phyloP scores from a whole-genome alignment of 2,797 vertebrate genomes.

The Aphelocoma californica region DNA sequence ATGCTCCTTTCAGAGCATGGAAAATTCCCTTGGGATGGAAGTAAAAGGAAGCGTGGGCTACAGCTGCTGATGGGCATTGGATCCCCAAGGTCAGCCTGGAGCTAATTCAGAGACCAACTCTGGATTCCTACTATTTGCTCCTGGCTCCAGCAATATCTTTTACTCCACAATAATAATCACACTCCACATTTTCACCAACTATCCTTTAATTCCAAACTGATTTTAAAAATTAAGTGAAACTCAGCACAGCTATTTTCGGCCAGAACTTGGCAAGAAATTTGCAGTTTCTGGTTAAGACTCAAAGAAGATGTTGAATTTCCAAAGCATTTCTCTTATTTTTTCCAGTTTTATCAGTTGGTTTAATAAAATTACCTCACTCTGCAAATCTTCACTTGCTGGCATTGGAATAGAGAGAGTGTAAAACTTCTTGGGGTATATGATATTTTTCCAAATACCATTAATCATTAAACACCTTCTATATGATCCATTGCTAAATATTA shows the following conservation, averaged over 20 bases:
- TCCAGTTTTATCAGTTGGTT: not conserved
- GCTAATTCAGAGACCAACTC: not conserved
- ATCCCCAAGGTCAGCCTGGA: not conserved
- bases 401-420: not conserved
- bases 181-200: not conserved
- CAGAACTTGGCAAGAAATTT: not conserved
- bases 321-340: not conserved
- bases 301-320: not conserved
- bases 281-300: not conserved
- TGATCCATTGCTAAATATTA: not conserved
- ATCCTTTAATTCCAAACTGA: not conserved
- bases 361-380: constrained; percentile 12
- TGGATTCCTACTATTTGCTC: not conserved
- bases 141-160: not conserved
- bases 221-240: not conserved
- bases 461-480: not conserved
- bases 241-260: not conserved
- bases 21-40: not conserved
- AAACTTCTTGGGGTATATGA: not conserved
- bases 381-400: constrained; percentile 20
- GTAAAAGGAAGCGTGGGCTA: not conserved
- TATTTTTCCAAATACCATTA: not conserved
- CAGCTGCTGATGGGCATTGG: not conserved
- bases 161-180: not conserved
- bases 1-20: not conserved